Conservation (phyloP, 2,113 vertebrate species). For the Phrynosoma platyrhinos region DNA sequence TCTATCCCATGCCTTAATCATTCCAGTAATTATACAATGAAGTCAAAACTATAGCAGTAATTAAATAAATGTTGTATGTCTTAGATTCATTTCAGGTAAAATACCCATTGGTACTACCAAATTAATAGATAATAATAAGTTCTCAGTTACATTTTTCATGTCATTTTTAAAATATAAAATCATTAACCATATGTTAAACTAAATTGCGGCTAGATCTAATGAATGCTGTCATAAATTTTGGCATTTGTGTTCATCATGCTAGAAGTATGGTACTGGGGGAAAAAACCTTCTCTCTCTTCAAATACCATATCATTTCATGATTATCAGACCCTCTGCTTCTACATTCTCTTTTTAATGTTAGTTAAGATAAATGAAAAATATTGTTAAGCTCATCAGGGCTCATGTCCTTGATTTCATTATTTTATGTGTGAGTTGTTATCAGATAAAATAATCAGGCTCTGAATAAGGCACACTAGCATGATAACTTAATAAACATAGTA, state of each 20-base stretch:
- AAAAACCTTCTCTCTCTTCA: conserved; percentile 62
- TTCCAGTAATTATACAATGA: conserved; percentile 67
- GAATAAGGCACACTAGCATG: no score
- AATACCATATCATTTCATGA: conserved; percentile 57
- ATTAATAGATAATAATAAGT: conserved; percentile 72
- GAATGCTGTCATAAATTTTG: conserved; percentile 65
- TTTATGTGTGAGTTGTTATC: neutral
- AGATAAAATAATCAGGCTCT: no score
- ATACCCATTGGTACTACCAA: conserved; percentile 75
- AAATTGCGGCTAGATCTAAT: conserved; percentile 67
- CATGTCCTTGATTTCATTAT: neutral
- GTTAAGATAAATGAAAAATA: neutral
- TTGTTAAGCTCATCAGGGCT: neutral
- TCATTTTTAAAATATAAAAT: conserved; percentile 62
- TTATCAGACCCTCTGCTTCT: conserved; percentile 37
- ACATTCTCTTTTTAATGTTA: neutral
- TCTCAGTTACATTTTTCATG: conserved; percentile 66
- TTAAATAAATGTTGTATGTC: conserved; percentile 70
- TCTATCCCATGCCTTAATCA: conserved; percentile 69
- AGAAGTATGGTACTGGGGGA: conserved; percentile 61
- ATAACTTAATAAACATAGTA: no score
- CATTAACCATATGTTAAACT: conserved; percentile 76
- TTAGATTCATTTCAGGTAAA: conserved; percentile 71
- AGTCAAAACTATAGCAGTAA: conserved; percentile 74
- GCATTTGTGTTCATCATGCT: conserved; percentile 68